Evolutionary conservation across 2,113 vertebrate species (phyloP).

Genomic region (Bubo blakistoni): DNA sequence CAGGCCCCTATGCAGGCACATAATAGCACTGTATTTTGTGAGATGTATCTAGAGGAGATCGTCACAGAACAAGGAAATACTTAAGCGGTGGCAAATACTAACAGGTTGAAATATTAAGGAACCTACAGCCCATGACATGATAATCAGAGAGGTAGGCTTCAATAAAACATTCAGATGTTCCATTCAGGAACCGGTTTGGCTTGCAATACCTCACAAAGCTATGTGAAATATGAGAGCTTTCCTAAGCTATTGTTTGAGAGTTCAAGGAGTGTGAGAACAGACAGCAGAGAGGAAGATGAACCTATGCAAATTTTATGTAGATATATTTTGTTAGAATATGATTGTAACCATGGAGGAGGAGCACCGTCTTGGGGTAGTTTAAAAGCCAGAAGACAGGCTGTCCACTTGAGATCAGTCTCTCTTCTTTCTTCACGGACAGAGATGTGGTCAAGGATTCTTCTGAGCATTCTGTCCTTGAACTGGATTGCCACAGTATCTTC

Average conservation of each 20-base stretch:
- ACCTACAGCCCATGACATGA: neutral
- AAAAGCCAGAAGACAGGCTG: neutral
- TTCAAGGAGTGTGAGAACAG: conserved; percentile 14
- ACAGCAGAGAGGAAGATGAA: neutral
- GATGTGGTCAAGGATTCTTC: conserved; percentile 48
- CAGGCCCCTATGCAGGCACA: neutral
- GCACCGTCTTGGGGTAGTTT: neutral
- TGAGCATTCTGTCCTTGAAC: neutral
- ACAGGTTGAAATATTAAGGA: neutral
- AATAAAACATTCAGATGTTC: neutral
- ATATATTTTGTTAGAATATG: neutral
- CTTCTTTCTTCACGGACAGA: neutral
- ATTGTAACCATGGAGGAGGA: neutral
- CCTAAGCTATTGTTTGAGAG: neutral
- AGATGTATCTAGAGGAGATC: neutral
- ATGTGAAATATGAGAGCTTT: conserved; percentile 29
- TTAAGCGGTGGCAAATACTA: neutral
- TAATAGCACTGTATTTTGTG: neutral
- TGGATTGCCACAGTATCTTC: conserved; percentile 12
- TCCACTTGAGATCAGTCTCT: neutral
- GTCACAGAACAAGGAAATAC: neutral
- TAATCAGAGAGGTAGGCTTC: neutral
- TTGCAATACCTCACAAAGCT: neutral
- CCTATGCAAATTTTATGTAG: conserved; percentile 49
- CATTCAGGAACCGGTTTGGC: conserved; percentile 22